phyloP scores from a whole-genome alignment of 1,140 invertebrate species.

The Magallana gigas region DNA sequence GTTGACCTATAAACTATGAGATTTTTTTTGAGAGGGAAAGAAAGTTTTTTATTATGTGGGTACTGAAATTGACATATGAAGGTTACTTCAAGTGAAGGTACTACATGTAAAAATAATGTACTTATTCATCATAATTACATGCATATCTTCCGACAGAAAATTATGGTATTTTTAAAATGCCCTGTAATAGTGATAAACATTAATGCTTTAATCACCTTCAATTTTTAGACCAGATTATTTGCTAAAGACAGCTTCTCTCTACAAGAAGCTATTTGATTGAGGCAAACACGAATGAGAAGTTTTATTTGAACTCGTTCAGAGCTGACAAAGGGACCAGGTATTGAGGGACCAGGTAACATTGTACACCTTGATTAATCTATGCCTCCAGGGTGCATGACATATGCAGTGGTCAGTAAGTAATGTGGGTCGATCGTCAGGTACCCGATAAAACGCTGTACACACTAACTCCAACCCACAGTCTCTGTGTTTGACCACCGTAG shows the following conservation, averaged over 20 bases:
- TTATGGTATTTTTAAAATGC: too few species aligned
- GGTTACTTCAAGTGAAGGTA: too few species aligned
- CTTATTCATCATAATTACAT: too few species aligned
- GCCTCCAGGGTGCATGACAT: conserved; percentile 30
- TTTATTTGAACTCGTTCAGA: background rate
- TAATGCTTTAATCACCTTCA: background rate
- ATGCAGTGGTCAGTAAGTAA: conserved; percentile 30
- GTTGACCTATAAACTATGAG: too few species aligned
- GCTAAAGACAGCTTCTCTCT: conserved; percentile 11
- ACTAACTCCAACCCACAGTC: background rate
- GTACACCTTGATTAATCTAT: conserved; percentile 26
- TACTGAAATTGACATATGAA: too few species aligned
- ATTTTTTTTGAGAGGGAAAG: too few species aligned
- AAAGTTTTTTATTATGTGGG: too few species aligned
- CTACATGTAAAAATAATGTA: too few species aligned
- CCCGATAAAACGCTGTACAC: conserved; percentile 32
- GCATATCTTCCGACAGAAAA: too few species aligned
- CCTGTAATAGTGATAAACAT: background rate
- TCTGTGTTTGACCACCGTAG: background rate
- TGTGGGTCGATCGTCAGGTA: background rate
- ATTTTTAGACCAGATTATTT: background rate
- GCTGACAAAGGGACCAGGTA: conserved; percentile 1
- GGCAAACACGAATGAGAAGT: background rate
- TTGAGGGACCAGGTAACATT: conserved; percentile 13
- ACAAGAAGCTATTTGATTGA: conserved; percentile 11